Evolutionary conservation across 2,113 vertebrate species (phyloP), one percentile per base, ranked within the genome.

Genomic region (Syrmaticus mikado): DNA sequence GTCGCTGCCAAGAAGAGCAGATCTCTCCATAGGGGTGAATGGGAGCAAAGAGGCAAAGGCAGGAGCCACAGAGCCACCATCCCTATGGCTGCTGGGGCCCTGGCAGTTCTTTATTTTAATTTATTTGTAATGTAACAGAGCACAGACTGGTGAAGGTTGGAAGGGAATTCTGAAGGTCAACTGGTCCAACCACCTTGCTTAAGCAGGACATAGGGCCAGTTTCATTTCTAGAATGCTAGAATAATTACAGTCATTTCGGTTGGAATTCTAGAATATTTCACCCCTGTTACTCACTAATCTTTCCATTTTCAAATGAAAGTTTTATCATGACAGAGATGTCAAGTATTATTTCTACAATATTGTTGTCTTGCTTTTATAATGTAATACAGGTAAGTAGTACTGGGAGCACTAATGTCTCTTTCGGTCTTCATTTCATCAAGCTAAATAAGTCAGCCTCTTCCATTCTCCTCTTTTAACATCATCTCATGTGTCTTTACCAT

Each of bases 401-500:
- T 17, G 4, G 21, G 57, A 81, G 27, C 8, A 13, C 53, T 71
- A 13, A 2, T 25, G n/a, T 75, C 46, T 77, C 43, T 50, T 60
- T 45, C 13, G 38, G 28, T 30, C 14, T 82, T 84, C 28, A 25
- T 18, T 72, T 65, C 40, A 38, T 60, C 52, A 20, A 50, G 11
- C 20, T 50, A 27, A 83, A 12, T 19, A 67, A 55, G 24, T 57
- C 27, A 17, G 10, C 4, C 15, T 62, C 36, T 38, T 62, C 17
- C 60, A 27, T 11, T 66, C 27, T 80, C 4, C 27, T 91, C n/a
- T 92, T 78, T 11, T 58, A 38, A 40, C n/a, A 41, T 70, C 5
- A 61, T 11, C 0, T 4, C 53, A 11, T 62, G n/a, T 3, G 1
- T 48, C 86, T 25, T 55, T 50, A 27, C 14, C 3, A 0, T 50